Evolutionary conservation across 2,797 vertebrate genomes (phyloP).

Genomic region (Heterohyrax brucei): DNA sequence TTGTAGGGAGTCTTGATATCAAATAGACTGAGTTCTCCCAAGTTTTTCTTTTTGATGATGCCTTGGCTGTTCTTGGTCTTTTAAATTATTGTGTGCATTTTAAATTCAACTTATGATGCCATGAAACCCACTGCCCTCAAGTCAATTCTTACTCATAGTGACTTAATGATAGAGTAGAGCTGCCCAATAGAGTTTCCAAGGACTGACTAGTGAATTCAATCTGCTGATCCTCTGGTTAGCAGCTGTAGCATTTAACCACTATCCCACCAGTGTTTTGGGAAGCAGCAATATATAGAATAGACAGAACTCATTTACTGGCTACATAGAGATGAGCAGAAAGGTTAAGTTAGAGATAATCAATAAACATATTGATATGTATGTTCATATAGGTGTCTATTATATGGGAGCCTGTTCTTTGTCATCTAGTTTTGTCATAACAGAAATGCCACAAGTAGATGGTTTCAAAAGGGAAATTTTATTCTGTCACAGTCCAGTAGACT

Average conservation of each 20-base stretch:
- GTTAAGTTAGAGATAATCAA: constrained; percentile 16
- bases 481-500: no score
- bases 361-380: not conserved
- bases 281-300: not conserved
- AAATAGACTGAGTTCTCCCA: not conserved
- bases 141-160: no score
- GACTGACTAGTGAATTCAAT: no score
- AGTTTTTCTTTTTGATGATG: not conserved
- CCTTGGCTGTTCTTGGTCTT: constrained; percentile 24
- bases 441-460: no score
- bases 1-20: not conserved
- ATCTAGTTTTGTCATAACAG: no score
- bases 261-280: not conserved
- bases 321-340: not conserved
- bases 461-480: no score
- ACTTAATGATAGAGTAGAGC: no score
- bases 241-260: no score
- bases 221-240: no score
- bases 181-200: no score
- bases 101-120: constrained; percentile 38
- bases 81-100: not conserved
- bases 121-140: no score
- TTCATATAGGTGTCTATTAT: not conserved
- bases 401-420: not conserved
- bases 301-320: not conserved